phyloP scores from a whole-genome alignment of 2,888 invertebrate species.

The Polyommatus icarus region DNA sequence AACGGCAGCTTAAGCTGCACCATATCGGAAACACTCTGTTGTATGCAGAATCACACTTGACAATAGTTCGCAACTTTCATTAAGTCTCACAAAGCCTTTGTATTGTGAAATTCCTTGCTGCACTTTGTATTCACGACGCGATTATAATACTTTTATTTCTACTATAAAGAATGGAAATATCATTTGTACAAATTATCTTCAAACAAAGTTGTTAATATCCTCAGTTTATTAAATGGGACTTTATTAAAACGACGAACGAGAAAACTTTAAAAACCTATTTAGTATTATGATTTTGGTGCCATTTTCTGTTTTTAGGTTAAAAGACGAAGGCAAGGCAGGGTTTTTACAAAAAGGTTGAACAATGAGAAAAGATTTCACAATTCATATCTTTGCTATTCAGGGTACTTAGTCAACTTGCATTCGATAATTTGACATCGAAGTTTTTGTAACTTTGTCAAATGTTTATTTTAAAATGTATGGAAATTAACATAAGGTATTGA shows the following conservation, averaged over 20 bases:
- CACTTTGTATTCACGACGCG: slow-evolving; percentile 15
- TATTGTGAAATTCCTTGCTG: background rate
- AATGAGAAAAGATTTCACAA: no score
- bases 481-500: no score
- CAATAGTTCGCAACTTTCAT: slow-evolving; percentile 17
- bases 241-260: background rate
- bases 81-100: slow-evolving; percentile 11
- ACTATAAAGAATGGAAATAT: slow-evolving; percentile 2
- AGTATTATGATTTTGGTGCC: no score
- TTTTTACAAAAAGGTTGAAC: no score
- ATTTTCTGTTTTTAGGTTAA: no score
- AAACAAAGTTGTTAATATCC: background rate
- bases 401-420: no score
- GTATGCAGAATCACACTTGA: slow-evolving; percentile 15
- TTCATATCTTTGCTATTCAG: no score
- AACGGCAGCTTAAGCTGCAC: background rate
- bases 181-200: background rate
- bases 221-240: background rate
- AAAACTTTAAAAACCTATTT: no score
- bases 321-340: no score
- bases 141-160: slow-evolving; percentile 1
- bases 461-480: no score
- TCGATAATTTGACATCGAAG: no score
- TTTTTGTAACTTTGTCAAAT: no score
- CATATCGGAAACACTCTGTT: background rate